phyloP scores from a whole-genome alignment of 2,888 invertebrate species.

The Chaetogeoica ovagalla region DNA sequence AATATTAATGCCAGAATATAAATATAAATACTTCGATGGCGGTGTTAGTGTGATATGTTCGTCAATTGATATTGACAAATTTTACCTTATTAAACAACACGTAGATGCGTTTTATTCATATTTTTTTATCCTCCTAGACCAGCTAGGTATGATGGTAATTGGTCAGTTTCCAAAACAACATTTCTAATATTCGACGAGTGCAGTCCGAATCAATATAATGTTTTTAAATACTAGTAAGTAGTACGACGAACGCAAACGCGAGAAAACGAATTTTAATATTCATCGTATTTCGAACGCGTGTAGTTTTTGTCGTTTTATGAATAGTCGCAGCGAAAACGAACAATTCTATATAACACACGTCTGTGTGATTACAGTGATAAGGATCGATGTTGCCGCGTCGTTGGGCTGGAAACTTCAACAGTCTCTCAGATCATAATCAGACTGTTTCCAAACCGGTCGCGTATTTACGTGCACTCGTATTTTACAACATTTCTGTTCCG shows the following conservation, averaged over 20 bases:
- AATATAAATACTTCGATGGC: slow-evolving; percentile 14
- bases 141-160: not conserved
- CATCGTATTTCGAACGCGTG: too few species aligned
- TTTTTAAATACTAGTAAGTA: too few species aligned
- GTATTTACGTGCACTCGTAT: not conserved
- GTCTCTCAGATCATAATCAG: not conserved
- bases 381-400: too few species aligned
- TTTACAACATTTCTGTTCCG: not conserved
- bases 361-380: not conserved
- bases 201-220: too few species aligned
- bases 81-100: not conserved
- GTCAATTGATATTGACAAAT: slow-evolving; percentile 12
- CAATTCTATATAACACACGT: not conserved
- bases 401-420: too few species aligned
- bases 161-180: not conserved
- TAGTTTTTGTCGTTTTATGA: not conserved
- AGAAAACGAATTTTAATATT: too few species aligned
- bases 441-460: not conserved
- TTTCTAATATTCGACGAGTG: not conserved
- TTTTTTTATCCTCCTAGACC: slow-evolving; percentile 10
- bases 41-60: not conserved
- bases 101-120: not conserved
- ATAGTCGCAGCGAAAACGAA: not conserved
- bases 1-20: slow-evolving; percentile 15
- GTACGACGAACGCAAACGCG: too few species aligned